Base-by-base conservation (phyloP, 1,140 invertebrate genomes). In the Calliopsis andreniformis region DNA sequence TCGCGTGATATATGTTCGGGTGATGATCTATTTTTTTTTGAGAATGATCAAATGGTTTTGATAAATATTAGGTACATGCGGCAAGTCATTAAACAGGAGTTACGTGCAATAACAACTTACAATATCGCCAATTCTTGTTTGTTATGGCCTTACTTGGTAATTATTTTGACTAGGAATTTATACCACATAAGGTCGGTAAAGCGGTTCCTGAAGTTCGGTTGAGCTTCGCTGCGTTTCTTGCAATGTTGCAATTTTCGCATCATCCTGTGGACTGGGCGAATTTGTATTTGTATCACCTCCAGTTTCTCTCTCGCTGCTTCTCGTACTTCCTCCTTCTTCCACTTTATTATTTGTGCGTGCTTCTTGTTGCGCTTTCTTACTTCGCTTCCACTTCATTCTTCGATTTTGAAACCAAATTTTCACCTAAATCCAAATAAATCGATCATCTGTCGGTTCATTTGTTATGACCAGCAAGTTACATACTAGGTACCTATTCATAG, bases 401-500 rank as follows among this genome's bases (percentile, higher is more conserved):
- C 97, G 93, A 91, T 98, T 98, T 94, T 98, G 97, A 90, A 98
- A 98, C 97, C 97, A 98, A 79, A 98, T 98, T 93, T 98, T 98
- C 53, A 98, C 97, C 97, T 98, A 93, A 5, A 86, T 80, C 66
- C 1, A 69, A 75, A 83, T 82, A 80, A 25, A 10, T 5, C 18
- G 32, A 23, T 39, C 30, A n/a, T 70, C 14, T 18, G 42, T 56
- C 63, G 20, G 42, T 30, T 67, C 6, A 28, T 23, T 23, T 23
- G n/a, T 10, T n/a, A 53, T 10, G 7, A 23, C 16, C 16, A 4
- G 12, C 3, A 5, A 16, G n/a, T n/a, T n/a, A n/a, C n/a, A n/a
- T n/a, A n/a, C n/a, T n/a, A n/a, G n/a, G n/a, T n/a, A n/a, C n/a
- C n/a, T n/a, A n/a, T n/a, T n/a, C n/a, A n/a, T n/a, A n/a, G n/a